Base-by-base conservation (phyloP, 1,140 invertebrate genomes). In the Diorhabda elongata region DNA sequence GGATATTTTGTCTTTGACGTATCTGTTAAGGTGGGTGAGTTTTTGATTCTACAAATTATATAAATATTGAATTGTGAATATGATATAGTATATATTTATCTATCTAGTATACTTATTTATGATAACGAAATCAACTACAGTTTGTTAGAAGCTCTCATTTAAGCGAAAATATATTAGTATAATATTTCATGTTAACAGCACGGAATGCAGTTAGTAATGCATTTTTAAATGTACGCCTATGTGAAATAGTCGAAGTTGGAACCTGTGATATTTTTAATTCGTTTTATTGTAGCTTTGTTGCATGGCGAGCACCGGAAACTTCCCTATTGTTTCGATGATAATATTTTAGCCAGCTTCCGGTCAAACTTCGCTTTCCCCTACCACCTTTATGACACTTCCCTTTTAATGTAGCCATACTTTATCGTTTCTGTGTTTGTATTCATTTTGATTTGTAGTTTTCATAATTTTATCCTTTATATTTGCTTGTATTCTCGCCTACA, bases 251-350 rank as follows among this genome's bases (percentile, higher is more conserved):
- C 43, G 44, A 41, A 61, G 57, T 68, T 65, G 59, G 42, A 11
- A 11, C 45, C 47, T n/a, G 60, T 64, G 66, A 70, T 70, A 73
- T 73, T 73, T 73, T 70, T 73, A 69, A 73, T 73, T 70, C 69
- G 69, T 73, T 73, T 70, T 68, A 73, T 73, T 70, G 71, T 68
- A 70, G 69, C 71, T 62, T 73, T 73, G 67, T 68, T 69, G 61
- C 62, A 70, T 70, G 69, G 63, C 68, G 58, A 59, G 58, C 69
- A 45, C 43, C 71, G 71, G 71, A 73, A 66, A 66, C 62, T 60
- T 52, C 68, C 69, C 71, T 68, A 73, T 73, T 73, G 71, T 73
- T 72, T 70, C 66, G 58, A 61, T 69, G 69, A 73, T 70, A 73
- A 70, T 73, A 73, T 70, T 73, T 69, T 66, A 70, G 68, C 66